Evolutionary conservation across 2,888 invertebrate genomes (phyloP), one percentile per base, ranked within the genome.

Genomic region (Gibbula magus): DNA sequence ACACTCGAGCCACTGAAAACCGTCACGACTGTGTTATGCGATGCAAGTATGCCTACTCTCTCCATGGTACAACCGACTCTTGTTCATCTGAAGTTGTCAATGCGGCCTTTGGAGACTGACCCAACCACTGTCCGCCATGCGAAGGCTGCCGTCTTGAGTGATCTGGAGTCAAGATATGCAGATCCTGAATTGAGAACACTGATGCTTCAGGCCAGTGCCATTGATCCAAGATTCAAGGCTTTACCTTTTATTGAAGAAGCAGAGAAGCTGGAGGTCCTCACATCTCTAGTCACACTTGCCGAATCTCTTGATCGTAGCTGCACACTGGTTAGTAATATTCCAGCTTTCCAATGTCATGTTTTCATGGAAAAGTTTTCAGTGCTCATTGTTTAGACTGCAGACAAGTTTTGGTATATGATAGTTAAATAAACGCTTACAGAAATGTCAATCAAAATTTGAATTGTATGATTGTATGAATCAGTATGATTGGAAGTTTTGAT

Each of bases 11-110:
- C 79, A 25, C 67, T 81, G 20, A 81, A 81, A 54, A 78, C 74
- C 18, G 53, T 79, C 35, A 82, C 81, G 2, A 79, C 78, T 22
- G 29, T 77, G n/a, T 79, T 82, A 5, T 82, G 79, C 74, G 73
- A 73, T 13, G 75, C 74, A 20, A 56, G 75, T 13, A 35, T 39
- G n/a, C 79, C 77, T 51, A 77, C 77, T 22, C 39, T 76, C 7
- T 80, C 78, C n/a, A 56, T 82, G 45, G 53, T 82, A 8, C 39
- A 67, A 52, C 80, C 79, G 54, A 61, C 78, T 35, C 16, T 75
- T n/a, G 32, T 35, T n/a, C 73, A 74, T 22, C 73, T 81, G 39
- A 29, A 51, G 52, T 67, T 16, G 7, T 54, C 45, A 20, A 45
- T 79, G 16, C 45, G 39, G 29, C 67, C 73, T 22, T n/a, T 39